Conservation (phyloP, 2,797 vertebrate genomes). For the Enoplosus armatus region DNA sequence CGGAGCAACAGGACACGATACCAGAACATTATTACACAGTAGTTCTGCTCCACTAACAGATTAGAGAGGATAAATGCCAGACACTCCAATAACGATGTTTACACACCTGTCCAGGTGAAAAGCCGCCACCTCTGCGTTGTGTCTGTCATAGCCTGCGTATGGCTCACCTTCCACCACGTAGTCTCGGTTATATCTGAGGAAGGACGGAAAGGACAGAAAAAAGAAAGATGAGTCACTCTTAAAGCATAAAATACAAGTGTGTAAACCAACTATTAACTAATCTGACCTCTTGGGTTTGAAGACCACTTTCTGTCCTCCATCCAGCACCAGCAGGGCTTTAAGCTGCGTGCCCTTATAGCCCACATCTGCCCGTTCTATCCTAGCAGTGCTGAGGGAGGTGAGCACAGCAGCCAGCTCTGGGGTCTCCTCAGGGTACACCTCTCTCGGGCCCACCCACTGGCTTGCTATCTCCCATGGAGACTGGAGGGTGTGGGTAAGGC, state of each 20-base stretch:
- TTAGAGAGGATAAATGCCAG: background rate
- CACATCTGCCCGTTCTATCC: constrained; percentile 93
- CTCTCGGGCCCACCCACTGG: constrained; percentile 97
- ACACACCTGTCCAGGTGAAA: constrained; percentile 96
- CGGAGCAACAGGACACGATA: background rate
- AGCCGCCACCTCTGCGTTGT: constrained; percentile 97
- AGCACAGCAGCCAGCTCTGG: constrained; percentile 96
- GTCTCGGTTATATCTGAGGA: constrained; percentile 92
- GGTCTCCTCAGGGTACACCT: constrained; percentile 97
- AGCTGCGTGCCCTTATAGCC: constrained; percentile 98
- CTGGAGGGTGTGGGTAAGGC: constrained; percentile 94
- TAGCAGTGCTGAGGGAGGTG: constrained; percentile 90
- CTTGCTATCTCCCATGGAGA: constrained; percentile 98
- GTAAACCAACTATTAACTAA: background rate
- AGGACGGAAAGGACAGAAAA: constrained; percentile 2
- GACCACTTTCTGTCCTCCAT: constrained; percentile 98
- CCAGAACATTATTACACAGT: background rate
- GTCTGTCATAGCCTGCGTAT: constrained; percentile 96
- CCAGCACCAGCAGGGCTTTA: constrained; percentile 95
- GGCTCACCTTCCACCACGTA: constrained; percentile 97
- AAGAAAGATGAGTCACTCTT: background rate
- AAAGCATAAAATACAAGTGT: background rate
- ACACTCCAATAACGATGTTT: background rate
- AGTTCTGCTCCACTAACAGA: background rate
- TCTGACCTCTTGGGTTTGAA: constrained; percentile 98